Percentiles rank a stretch among this genome's conserved stretches.
phyloP scores from a whole-genome alignment of 2,797 vertebrate species.

The Danio choprae region DNA sequence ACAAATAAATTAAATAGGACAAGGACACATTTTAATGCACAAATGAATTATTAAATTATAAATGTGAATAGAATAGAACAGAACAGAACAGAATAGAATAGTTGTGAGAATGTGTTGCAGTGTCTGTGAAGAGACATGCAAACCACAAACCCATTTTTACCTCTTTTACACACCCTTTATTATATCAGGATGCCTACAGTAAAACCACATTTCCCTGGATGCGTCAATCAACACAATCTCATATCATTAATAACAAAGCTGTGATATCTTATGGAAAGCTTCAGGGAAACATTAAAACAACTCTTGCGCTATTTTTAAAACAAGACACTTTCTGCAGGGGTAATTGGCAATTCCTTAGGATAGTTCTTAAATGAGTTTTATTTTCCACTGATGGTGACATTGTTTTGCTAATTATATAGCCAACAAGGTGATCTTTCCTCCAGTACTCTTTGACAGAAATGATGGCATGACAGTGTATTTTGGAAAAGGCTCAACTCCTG shows the following conservation, averaged over 20 bases:
- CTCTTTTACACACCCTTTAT: conserved; percentile 65
- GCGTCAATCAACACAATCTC: conserved; percentile 27
- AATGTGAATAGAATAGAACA: background rate
- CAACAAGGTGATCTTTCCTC: conserved; percentile 64
- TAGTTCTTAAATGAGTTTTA: conserved; percentile 33
- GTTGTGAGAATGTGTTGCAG: conserved; percentile 30
- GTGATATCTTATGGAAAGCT: background rate
- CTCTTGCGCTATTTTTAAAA: conserved; percentile 1
- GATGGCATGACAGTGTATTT: conserved; percentile 74
- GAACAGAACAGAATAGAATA: too few species aligned
- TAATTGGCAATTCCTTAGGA: conserved; percentile 25
- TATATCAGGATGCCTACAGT: conserved; percentile 18
- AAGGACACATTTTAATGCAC: too few species aligned
- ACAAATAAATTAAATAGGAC: too few species aligned
- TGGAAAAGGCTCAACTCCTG: conserved; percentile 71
- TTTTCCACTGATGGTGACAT: conserved; percentile 68
- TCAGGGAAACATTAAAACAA: background rate
- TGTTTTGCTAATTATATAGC: conserved; percentile 68
- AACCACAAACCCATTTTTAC: conserved; percentile 45
- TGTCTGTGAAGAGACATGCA: conserved; percentile 42
- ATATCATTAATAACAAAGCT: conserved; percentile 3
- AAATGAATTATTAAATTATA: too few species aligned
- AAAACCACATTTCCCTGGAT: background rate
- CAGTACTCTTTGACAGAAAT: conserved; percentile 63
- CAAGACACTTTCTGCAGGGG: background rate